A percentile compares a stretch with the other conserved stretches of the same genome.
These are phyloP conservation scores for Lepidurus arcticus DNA, from an alignment of 1,140 invertebrate genomes.

Conservation along the genomic window DNA sequence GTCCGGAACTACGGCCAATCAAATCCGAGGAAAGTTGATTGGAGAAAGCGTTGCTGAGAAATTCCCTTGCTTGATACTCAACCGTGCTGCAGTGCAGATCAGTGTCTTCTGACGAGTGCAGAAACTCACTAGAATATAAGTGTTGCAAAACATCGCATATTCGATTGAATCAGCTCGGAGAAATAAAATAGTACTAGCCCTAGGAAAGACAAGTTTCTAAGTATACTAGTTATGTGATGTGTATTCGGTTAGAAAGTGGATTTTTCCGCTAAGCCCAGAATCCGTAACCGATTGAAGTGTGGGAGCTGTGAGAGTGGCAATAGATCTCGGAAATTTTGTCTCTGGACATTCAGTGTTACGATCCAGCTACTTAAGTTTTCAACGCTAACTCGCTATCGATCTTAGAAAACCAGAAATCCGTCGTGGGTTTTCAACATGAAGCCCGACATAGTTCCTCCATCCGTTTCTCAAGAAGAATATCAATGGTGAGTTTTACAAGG, in stretches of 20 bases:
- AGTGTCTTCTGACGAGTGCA: background rate
- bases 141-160: background rate
- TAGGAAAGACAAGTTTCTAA: too few relatives aligned
- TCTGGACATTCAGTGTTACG: background rate
- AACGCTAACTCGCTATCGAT: background rate
- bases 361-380: background rate
- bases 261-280: background rate
- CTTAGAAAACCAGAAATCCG: background rate
- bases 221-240: background rate
- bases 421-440: background rate
- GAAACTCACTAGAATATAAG: background rate
- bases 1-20: background rate
- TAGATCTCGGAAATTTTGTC: background rate
- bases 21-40: background rate
- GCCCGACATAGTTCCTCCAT: background rate
- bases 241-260: background rate
- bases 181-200: too few relatives aligned
- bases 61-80: background rate
- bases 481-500: background rate
- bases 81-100: background rate
- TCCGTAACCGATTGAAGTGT: too few relatives aligned
- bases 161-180: background rate
- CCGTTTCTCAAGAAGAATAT: background rate
- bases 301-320: background rate
- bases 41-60: background rate